phyloP scores from a whole-genome alignment of 2,888 invertebrate genomes.

The Andrena camellia region DNA sequence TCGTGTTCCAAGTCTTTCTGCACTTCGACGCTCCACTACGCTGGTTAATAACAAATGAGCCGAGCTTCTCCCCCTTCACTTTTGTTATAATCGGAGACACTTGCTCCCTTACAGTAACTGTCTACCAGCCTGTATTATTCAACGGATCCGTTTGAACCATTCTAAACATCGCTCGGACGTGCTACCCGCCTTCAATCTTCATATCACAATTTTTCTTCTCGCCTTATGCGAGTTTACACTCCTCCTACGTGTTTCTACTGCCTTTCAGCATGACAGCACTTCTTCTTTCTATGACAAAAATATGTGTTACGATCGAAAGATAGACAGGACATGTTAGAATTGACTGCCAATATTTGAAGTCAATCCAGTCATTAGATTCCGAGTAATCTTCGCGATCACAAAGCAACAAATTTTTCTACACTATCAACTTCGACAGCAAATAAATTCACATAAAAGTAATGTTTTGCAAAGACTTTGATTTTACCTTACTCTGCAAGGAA shows the following conservation, averaged over 20 bases:
- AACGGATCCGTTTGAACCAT: slow-evolving; percentile 82
- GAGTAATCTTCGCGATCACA: no score
- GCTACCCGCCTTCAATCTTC: slow-evolving; percentile 29
- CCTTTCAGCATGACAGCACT: no score
- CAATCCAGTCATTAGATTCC: no score
- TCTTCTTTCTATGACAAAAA: no score
- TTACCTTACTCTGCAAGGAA: no score
- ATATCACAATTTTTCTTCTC: slow-evolving; percentile 23
- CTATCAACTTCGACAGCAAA: no score
- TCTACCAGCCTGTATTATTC: slow-evolving; percentile 83
- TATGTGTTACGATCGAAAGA: no score
- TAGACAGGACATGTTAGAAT: no score
- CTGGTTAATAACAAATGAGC: slow-evolving; percentile 84
- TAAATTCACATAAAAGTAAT: no score
- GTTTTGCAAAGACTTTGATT: no score
- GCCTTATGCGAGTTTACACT: not conserved
- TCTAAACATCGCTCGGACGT: slow-evolving; percentile 76
- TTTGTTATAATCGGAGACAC: slow-evolving; percentile 83
- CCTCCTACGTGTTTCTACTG: not conserved
- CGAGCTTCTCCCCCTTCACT: slow-evolving; percentile 77
- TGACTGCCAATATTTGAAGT: no score
- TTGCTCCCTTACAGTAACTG: slow-evolving; percentile 80
- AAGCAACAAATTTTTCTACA: no score
- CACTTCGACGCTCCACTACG: slow-evolving; percentile 80
- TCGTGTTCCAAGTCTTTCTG: slow-evolving; percentile 83